Conservation (phyloP, 2,888 invertebrate species). For the Lissonota sp. region DNA sequence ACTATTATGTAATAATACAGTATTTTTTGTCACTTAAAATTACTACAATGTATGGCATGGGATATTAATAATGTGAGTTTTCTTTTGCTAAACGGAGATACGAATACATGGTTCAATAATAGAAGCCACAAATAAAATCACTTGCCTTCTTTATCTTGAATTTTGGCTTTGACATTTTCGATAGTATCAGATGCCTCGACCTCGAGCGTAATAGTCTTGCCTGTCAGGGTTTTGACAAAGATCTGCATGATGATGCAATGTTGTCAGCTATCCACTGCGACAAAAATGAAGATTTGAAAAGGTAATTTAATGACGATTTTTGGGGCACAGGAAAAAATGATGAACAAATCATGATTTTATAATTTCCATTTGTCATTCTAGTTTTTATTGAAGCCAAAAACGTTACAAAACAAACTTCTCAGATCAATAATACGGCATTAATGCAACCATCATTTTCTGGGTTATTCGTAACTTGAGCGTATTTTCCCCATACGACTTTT, state of each 20-base stretch:
- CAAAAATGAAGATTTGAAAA: slow-evolving; percentile 40
- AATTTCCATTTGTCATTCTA: neutral
- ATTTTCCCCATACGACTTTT: slow-evolving; percentile 99
- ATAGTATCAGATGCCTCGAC: slow-evolving; percentile 97
- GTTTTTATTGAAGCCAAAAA: slow-evolving; percentile 44
- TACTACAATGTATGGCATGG: no score
- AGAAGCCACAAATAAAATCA: slow-evolving; percentile 5
- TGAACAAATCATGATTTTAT: neutral
- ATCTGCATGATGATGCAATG: slow-evolving; percentile 92
- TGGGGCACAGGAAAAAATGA: neutral
- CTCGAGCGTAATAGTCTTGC: slow-evolving; percentile 97
- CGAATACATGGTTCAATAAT: neutral
- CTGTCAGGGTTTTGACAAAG: slow-evolving; percentile 97
- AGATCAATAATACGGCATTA: slow-evolving; percentile 98
- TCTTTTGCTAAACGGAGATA: neutral
- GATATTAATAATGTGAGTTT: neutral
- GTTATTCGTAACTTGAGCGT: slow-evolving; percentile 99
- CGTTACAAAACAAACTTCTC: slow-evolving; percentile 71
- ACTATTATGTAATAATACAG: no score
- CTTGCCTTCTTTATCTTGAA: slow-evolving; percentile 93
- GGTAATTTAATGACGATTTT: neutral
- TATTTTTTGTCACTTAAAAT: no score
- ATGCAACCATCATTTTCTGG: slow-evolving; percentile 99
- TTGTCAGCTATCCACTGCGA: slow-evolving; percentile 68
- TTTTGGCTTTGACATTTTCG: slow-evolving; percentile 97